A percentile compares a stretch with the other conserved stretches of the same genome.
Evolutionary conservation across 2,797 vertebrate genomes (phyloP).

Genomic region (Sebastes vulpes): DNA sequence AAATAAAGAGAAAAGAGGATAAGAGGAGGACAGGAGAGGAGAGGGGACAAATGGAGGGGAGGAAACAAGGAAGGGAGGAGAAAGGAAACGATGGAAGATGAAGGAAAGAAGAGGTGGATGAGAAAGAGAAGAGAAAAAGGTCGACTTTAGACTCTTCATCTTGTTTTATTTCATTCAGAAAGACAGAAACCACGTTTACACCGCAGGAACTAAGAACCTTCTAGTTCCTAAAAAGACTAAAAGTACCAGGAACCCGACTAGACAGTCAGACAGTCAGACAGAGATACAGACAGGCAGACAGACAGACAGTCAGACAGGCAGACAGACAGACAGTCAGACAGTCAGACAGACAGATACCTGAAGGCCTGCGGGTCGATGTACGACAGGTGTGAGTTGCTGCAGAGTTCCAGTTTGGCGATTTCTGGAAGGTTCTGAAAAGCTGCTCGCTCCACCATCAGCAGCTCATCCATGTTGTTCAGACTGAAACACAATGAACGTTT

Average conservation of each 20-base stretch:
- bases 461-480: constrained; percentile 88
- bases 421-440: constrained; percentile 87
- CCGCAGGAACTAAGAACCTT: too few relatives aligned
- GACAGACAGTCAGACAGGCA: background rate
- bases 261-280: background rate
- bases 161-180: background rate
- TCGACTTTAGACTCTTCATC: background rate
- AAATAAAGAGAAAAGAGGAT: background rate
- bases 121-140: background rate
- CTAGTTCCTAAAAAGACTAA: too few relatives aligned
- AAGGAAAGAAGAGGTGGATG: too few relatives aligned
- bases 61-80: too few relatives aligned
- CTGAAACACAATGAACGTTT: constrained; percentile 53
- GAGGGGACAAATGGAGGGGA: too few relatives aligned
- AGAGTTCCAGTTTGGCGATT: constrained; percentile 86
- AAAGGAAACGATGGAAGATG: too few relatives aligned
- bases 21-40: background rate
- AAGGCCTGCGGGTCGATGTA: constrained; percentile 85
- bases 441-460: constrained; percentile 81
- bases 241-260: too few relatives aligned
- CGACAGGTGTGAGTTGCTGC: constrained; percentile 86
- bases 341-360: constrained; percentile 42
- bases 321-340: background rate
- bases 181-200: background rate
- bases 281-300: too few relatives aligned